These are phyloP conservation scores for Anhinga rufa DNA, from an alignment of 2,113 vertebrate genomes.

Conservation along the genomic window DNA sequence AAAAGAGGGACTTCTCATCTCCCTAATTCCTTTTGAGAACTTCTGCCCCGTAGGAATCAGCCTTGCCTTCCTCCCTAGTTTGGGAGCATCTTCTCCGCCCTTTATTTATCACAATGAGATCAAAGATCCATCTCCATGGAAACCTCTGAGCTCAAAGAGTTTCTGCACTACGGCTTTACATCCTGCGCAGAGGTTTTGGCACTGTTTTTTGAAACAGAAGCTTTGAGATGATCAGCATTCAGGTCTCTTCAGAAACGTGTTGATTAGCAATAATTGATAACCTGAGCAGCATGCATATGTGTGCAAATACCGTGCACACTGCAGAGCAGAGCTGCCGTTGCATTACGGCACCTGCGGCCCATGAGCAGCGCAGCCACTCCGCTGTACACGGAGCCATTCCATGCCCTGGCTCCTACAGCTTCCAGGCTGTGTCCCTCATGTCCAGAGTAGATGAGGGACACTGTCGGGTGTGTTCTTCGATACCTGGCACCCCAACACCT, in stretches of 20 bases:
- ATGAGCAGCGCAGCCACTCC: too few species aligned
- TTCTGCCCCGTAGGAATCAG: neutral
- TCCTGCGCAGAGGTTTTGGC: neutral
- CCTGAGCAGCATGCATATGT: accelerated
- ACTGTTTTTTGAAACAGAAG: neutral
- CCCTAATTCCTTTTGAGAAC: neutral
- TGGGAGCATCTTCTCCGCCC: slow-evolving; percentile 28
- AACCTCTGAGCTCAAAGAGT: slow-evolving; percentile 58
- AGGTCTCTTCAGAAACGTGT: neutral
- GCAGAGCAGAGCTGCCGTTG: accelerated
- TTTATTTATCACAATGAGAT: slow-evolving; percentile 37
- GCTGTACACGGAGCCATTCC: neutral
- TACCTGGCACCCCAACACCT: neutral
- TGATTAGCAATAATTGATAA: neutral
- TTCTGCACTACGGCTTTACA: slow-evolving; percentile 40
- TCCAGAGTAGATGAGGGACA: neutral
- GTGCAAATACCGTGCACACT: neutral
- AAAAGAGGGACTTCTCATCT: neutral
- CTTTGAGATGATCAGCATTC: neutral
- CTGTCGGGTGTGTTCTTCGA: accelerated
- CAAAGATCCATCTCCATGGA: slow-evolving; percentile 71
- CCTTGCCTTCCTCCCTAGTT: neutral
- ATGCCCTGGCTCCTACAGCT: neutral
- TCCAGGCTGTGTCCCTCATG: neutral
- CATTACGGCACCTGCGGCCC: accelerated